phyloP scores from a whole-genome alignment of 2,113 vertebrate species.

The Cnemophilus loriae region DNA sequence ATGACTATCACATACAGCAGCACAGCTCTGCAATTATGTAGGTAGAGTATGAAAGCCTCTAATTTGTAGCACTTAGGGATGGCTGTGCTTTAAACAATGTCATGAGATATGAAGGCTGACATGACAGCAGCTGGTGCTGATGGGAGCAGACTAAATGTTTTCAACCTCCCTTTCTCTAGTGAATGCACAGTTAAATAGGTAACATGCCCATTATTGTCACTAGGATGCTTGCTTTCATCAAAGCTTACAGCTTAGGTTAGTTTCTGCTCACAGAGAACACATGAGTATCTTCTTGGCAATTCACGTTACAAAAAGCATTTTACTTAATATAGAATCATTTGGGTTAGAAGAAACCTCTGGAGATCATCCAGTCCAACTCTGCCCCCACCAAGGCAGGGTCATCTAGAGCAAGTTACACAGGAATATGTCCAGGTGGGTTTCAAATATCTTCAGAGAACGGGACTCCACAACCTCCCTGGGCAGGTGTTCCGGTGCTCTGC shows the following conservation, averaged over 20 bases:
- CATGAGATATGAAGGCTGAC: background rate
- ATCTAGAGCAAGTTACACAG: background rate
- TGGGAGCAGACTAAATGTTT: background rate
- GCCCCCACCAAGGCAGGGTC: background rate
- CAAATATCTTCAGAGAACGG: background rate
- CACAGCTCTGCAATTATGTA: background rate
- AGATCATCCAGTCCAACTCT: background rate
- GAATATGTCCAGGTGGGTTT: background rate
- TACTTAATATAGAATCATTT: background rate
- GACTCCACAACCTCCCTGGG: background rate
- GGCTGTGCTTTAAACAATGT: background rate
- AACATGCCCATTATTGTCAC: background rate
- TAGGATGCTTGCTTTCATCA: background rate
- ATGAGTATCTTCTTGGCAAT: background rate
- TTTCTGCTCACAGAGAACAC: background rate
- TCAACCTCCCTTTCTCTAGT: background rate
- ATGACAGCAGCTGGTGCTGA: background rate
- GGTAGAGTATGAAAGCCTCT: background rate
- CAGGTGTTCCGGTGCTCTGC: background rate
- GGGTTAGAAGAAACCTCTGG: background rate
- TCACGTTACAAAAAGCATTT: background rate
- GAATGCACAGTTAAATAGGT: background rate
- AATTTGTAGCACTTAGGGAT: background rate
- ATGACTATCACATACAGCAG: background rate
- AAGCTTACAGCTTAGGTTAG: background rate